These are phyloP conservation scores for Tiphia femorata DNA, from an alignment of 2,888 invertebrate species.

Conservation along the genomic window DNA sequence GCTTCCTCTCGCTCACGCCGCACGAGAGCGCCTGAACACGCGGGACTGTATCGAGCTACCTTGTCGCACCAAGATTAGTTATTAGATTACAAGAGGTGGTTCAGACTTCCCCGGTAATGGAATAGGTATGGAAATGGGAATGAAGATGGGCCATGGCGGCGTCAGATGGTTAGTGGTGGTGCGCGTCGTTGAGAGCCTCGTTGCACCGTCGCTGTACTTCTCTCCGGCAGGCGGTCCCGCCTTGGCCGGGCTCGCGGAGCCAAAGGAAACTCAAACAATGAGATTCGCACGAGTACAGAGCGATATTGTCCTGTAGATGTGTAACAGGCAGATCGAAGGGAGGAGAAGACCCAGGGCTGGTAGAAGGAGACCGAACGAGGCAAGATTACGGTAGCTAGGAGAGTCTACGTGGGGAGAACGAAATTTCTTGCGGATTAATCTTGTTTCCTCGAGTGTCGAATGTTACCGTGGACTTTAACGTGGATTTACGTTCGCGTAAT, in stretches of 20 bases:
- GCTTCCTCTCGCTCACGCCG: slow-evolving; percentile 3
- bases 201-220: background rate
- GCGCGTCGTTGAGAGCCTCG: background rate
- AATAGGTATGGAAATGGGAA: slow-evolving; percentile 44
- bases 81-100: slow-evolving; percentile 47
- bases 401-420: no score
- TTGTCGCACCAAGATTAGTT: slow-evolving; percentile 47
- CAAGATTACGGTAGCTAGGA: no score
- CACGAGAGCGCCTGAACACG: slow-evolving; percentile 13
- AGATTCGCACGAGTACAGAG: background rate
- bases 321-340: background rate
- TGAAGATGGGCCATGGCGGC: slow-evolving; percentile 27
- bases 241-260: background rate
- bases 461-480: no score
- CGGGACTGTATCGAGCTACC: slow-evolving; percentile 16
- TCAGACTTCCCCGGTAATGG: slow-evolving; percentile 36
- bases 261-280: slow-evolving; percentile 19
- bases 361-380: no score
- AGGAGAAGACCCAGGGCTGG: no score
- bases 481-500: no score
- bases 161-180: slow-evolving; percentile 20
- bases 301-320: background rate
- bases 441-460: no score
- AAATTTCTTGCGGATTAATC: no score
- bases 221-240: background rate